Percentiles rank a stretch among this genome's conserved stretches.
phyloP scores from a whole-genome alignment of 2,113 vertebrate species.

The Hiodon alosoides region DNA sequence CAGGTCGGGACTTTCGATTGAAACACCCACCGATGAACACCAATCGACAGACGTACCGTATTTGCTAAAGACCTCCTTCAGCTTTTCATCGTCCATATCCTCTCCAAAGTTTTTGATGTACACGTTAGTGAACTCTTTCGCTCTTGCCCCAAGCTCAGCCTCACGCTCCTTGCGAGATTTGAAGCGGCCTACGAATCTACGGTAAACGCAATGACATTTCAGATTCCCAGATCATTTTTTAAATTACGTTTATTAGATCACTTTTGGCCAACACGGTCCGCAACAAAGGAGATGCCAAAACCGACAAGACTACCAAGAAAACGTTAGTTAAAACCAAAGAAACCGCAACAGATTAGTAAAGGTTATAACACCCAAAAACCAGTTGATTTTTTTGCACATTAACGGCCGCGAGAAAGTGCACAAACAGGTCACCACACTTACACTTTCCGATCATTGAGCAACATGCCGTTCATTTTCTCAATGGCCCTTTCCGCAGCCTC shows the following conservation, averaged over 20 bases:
- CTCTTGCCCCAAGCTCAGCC: slow-evolving; percentile 88
- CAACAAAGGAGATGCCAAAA: neutral
- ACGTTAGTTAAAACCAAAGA: slow-evolving; percentile 7
- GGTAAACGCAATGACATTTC: neutral
- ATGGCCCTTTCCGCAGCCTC: slow-evolving; percentile 97
- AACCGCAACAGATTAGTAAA: neutral
- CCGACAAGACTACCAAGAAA: neutral
- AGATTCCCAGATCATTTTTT: too few relatives aligned
- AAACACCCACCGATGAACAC: neutral
- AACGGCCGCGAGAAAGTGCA: neutral
- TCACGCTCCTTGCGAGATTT: slow-evolving; percentile 97
- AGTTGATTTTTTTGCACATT: neutral
- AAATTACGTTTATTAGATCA: too few relatives aligned
- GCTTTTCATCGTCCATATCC: slow-evolving; percentile 94
- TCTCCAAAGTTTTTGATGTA: slow-evolving; percentile 95
- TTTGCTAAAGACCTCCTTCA: slow-evolving; percentile 90
- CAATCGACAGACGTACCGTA: slow-evolving; percentile 58
- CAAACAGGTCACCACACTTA: slow-evolving; percentile 62
- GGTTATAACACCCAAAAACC: neutral
- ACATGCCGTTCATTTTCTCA: slow-evolving; percentile 99
- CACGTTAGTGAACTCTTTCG: slow-evolving; percentile 96
- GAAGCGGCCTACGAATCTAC: slow-evolving; percentile 92
- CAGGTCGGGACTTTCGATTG: too few relatives aligned
- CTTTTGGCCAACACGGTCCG: neutral
- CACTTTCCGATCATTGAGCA: slow-evolving; percentile 98